Base-by-base conservation (phyloP, 2,888 invertebrate genomes). In the Lucinisca nassula region DNA sequence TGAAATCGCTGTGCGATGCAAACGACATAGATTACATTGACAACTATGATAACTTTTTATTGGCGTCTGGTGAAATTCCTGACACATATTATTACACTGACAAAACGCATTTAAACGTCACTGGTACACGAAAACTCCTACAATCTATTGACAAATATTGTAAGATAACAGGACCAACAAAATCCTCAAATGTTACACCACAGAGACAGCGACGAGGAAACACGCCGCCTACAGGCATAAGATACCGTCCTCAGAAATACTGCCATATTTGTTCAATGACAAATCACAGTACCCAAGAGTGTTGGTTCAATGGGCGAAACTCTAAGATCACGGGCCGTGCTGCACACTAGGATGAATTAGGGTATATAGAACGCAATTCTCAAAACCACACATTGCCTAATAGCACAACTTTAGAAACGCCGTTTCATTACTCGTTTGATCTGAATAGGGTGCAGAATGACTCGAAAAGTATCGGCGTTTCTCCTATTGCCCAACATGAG, bases 301-400 rank as follows among this genome's bases (percentile, higher is more conserved):
- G 61, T 61, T 61, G 61, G 61, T 61, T 12, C 61, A 61, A 61
- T 61, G 61, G 61, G 27, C 24, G 61, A 27, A 61, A 61, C 61
- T n/a, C n/a, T n/a, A n/a, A n/a, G n/a, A n/a, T n/a, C n/a, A 30
- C 61, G 4, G 17, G 30, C 61, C 32, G 1, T 4, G 32, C 3
- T 61, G 61, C 27, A 10, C 30, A 8, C 8, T 61, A 61, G 61
- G 61, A 61, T 6, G 6, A 6, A 27, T 24, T 30, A 12, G 61
- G 61, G 30, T 27, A 30, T 30, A 61, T 61, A 30, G 30, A 61
- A 61, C 61, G 30, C 3, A 17, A 4, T 61, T 8, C 14, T 4
- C 61, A 30, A 30, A 61, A 30, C 24, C 61, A 61, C 30, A 6
- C n/a, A 30, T 61, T 6, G 6, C 10, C 4, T 61, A 8, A 4